These are phyloP conservation scores for Aspiorhynchus laticeps DNA, from an alignment of 2,113 vertebrate species.

Conservation along the genomic window DNA sequence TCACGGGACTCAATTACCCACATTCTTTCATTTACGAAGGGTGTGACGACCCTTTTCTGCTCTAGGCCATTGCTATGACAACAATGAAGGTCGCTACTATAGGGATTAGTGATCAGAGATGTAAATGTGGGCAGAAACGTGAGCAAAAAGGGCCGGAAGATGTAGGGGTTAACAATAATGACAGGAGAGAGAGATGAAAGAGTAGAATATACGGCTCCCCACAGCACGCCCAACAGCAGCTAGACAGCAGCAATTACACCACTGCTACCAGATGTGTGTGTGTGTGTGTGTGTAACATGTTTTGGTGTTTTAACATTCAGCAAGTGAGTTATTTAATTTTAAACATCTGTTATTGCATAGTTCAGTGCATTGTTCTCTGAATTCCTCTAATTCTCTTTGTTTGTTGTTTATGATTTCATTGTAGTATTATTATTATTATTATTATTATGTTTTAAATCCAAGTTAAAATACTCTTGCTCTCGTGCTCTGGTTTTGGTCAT, in stretches of 20 bases:
- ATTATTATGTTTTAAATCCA: neutral
- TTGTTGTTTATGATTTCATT: neutral
- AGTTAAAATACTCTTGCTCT: neutral
- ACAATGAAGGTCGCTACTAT: neutral
- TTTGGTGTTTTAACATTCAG: neutral
- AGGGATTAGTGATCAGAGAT: conserved; percentile 1
- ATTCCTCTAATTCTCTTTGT: neutral
- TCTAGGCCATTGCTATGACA: neutral
- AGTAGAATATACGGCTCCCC: conserved; percentile 1
- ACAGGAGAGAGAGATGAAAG: conserved; percentile 43
- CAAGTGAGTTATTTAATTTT: neutral
- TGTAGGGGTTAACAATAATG: conserved; percentile 38
- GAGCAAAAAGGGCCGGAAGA: neutral
- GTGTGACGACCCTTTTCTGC: neutral
- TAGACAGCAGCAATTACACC: conserved; percentile 36
- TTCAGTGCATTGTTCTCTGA: neutral
- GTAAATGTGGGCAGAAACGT: neutral
- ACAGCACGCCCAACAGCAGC: neutral
- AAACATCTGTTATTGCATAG: neutral
- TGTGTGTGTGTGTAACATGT: neutral
- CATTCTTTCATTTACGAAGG: neutral
- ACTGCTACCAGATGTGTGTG: conserved; percentile 23
- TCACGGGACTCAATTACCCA: neutral
- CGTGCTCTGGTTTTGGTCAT: neutral
- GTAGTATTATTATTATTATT: no score